A percentile compares a stretch with the other conserved stretches of the same genome.
Evolutionary conservation across 1,140 invertebrate genomes (phyloP).

Genomic region (Drosophila rhopaloa): DNA sequence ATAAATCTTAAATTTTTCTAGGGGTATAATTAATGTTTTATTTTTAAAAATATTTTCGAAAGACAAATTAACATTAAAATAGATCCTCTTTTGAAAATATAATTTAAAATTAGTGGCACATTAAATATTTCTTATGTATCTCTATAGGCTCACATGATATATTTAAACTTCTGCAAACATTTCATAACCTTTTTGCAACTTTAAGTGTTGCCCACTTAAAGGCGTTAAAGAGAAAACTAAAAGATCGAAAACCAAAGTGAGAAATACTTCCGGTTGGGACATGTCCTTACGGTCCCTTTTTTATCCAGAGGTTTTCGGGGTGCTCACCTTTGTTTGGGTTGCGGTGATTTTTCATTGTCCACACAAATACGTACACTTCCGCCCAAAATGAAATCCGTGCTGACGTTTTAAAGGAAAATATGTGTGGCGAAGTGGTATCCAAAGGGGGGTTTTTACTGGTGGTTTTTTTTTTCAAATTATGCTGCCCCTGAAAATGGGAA

Average conservation of each 20-base stretch:
- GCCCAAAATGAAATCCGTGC: constrained; percentile 74
- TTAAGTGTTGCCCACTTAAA: neutral
- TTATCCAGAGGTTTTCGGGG: neutral
- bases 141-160: too few species aligned
- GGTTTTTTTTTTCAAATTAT: constrained; percentile 56
- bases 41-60: too few species aligned
- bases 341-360: constrained; percentile 82
- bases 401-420: constrained; percentile 24
- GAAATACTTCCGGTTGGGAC: constrained; percentile 66
- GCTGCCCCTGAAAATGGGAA: constrained; percentile 60
- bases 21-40: too few species aligned
- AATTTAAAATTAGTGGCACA: too few species aligned
- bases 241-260: constrained; percentile 52
- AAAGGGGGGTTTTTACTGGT: neutral
- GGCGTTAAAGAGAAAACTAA: constrained; percentile 1
- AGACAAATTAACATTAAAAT: too few species aligned
- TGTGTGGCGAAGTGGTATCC: neutral
- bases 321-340: constrained; percentile 23
- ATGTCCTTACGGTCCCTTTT: constrained; percentile 5
- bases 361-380: constrained; percentile 43
- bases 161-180: neutral
- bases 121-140: too few species aligned
- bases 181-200: neutral
- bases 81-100: too few species aligned
- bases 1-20: too few species aligned